Base-by-base conservation (phyloP, 2,888 invertebrate genomes). In the Mimachlamys varia region DNA sequence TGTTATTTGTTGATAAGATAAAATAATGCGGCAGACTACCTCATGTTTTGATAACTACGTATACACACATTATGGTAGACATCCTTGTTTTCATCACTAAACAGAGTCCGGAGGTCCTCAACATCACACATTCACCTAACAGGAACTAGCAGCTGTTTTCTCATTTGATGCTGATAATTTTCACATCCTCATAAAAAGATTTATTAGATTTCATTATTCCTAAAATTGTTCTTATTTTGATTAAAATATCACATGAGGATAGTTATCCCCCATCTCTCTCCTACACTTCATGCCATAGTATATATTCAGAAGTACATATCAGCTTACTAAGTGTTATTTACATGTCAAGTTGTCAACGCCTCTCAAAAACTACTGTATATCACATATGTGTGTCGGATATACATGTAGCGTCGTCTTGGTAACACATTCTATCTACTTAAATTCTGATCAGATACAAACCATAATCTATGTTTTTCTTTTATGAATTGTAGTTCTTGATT, bases 1-100 rank as follows among this genome's bases (percentile, higher is more conserved):
- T 27, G 76, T 76, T 76, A 33, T 27, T 76, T 76, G 76, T 76
- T 76, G 76, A 76, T 76, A 76, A 76, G 53, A 53, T 53, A 44
- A 53, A 53, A 19, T 53, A 22, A 58, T 58, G n/a, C 22, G 22
- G 22, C 58, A 58, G 58, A 58, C 33, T 33, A 76, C 33, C 27
- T 76, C 27, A 7, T 27, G 33, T 33, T 76, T 33, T 76, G 33
- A 76, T 76, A 76, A 76, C 76, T 76, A 53, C 13, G 15, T n/a
- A n/a, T n/a, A n/a, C n/a, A n/a, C n/a, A n/a, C 15, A 76, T 33
- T 76, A 27, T 22, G 22, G 76, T 76, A 33, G 76, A 33, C 76
- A 22, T 62, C 22, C 3, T 76, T 76, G 76, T 76, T 17, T 12
- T 76, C 19, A 58, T 53, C 13, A 53, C 53, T 17, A 22, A 58